Evolutionary conservation across 2,888 invertebrate genomes (phyloP).

Genomic region (Seladonia tumulorum): DNA sequence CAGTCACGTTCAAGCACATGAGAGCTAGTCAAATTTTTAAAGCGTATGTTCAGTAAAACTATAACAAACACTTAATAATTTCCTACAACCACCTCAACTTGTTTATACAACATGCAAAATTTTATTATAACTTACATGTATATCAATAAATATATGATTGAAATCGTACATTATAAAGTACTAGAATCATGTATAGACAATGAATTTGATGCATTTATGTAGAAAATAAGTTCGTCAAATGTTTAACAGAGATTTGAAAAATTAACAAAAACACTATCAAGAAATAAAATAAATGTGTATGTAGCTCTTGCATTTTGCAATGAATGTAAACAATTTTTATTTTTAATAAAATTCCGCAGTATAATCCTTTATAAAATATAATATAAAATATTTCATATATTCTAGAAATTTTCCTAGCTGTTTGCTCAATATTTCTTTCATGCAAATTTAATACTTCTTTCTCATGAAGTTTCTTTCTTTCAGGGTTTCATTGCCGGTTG

Average conservation of each 20-base stretch:
- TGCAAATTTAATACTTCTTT: neutral
- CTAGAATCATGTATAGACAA: neutral
- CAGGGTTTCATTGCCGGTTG: neutral
- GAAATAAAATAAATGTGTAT: neutral
- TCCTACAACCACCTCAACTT: neutral
- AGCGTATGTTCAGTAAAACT: neutral
- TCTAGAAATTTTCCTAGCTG: neutral
- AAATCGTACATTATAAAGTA: too few species aligned
- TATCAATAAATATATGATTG: too few species aligned
- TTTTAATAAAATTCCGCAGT: neutral
- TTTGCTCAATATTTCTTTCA: neutral
- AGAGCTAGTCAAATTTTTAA: neutral
- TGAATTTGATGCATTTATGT: neutral
- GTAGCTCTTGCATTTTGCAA: neutral
- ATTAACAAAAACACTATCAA: too few species aligned
- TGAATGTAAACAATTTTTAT: neutral
- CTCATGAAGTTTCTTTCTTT: neutral
- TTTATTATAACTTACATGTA: neutral
- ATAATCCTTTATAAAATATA: neutral
- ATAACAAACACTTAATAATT: neutral
- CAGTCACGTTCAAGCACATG: neutral
- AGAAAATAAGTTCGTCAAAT: too few species aligned
- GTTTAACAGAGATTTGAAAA: too few species aligned
- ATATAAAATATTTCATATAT: neutral
- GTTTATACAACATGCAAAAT: neutral